phyloP scores from a whole-genome alignment of 1,140 invertebrate species.

The Atta texana region DNA sequence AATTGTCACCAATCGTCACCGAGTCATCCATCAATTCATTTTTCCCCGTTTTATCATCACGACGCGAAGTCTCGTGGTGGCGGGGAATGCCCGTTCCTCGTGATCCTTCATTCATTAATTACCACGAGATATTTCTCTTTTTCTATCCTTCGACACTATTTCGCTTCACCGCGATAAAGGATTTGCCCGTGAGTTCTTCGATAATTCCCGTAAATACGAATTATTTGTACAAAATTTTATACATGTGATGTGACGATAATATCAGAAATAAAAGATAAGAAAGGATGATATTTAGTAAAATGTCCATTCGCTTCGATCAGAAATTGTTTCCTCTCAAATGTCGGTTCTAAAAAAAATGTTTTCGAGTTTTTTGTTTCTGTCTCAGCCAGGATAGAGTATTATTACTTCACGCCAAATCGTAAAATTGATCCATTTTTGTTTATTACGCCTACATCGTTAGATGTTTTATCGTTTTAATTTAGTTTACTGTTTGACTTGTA shows the following conservation, averaged over 20 bases:
- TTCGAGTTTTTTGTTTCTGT: not conserved
- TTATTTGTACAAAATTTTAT: not conserved
- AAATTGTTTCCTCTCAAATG: slow-evolving; percentile 38
- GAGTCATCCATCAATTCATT: slow-evolving; percentile 1
- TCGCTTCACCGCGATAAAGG: not conserved
- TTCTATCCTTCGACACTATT: not conserved
- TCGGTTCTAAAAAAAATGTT: not conserved
- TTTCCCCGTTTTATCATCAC: not conserved
- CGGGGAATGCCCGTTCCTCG: not conserved
- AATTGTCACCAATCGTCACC: not conserved
- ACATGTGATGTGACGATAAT: not conserved
- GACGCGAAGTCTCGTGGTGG: not conserved
- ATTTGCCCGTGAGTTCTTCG: not conserved
- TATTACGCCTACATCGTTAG: not conserved
- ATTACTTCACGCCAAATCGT: not conserved
- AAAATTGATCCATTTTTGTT: not conserved
- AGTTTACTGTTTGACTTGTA: not conserved
- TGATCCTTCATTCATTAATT: slow-evolving; percentile 36
- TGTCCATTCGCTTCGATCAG: not conserved
- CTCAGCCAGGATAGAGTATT: not conserved
- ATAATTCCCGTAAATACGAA: not conserved
- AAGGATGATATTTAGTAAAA: not conserved
- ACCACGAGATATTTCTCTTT: not conserved
- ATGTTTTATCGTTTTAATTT: not conserved
- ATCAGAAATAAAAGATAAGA: not conserved